Conservation (phyloP, 2,113 vertebrate genomes). For the Triplophysa siluroides region DNA sequence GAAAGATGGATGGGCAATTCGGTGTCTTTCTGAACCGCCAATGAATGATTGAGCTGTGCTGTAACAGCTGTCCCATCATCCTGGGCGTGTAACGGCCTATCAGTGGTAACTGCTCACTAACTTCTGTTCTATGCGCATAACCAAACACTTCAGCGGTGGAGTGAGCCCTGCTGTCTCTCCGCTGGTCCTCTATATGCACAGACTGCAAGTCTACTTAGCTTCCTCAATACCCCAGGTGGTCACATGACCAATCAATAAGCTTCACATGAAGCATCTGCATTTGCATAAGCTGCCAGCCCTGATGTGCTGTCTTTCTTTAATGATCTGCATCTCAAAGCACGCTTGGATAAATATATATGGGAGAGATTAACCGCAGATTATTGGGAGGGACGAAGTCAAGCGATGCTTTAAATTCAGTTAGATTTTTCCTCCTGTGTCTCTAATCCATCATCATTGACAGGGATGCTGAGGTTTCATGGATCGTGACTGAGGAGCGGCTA, state of each 20-base stretch:
- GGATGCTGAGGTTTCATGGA: constrained; percentile 42
- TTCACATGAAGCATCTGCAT: constrained; percentile 9
- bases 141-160: neutral
- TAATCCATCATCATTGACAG: constrained; percentile 26
- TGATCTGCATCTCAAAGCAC: constrained; percentile 32
- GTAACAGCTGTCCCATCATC: constrained; percentile 13
- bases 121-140: constrained; percentile 35
- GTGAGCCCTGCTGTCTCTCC: constrained; percentile 2
- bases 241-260: constrained; percentile 19
- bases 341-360: constrained; percentile 30
- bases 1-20: constrained; percentile 17
- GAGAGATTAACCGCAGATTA: constrained; percentile 40
- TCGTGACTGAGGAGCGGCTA: constrained; percentile 26
- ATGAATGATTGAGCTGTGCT: constrained; percentile 6
- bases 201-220: constrained; percentile 12
- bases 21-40: neutral
- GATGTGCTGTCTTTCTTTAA: neutral
- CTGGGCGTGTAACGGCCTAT: neutral
- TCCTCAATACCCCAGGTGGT: constrained; percentile 8
- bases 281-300: constrained; percentile 23
- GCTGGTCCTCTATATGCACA: neutral
- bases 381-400: constrained; percentile 27
- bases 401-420: constrained; percentile 39
- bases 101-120: constrained; percentile 6
- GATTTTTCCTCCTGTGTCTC: constrained; percentile 18